phyloP scores from a whole-genome alignment of 2,797 vertebrate species.

The Silurus lanzhouensis region DNA sequence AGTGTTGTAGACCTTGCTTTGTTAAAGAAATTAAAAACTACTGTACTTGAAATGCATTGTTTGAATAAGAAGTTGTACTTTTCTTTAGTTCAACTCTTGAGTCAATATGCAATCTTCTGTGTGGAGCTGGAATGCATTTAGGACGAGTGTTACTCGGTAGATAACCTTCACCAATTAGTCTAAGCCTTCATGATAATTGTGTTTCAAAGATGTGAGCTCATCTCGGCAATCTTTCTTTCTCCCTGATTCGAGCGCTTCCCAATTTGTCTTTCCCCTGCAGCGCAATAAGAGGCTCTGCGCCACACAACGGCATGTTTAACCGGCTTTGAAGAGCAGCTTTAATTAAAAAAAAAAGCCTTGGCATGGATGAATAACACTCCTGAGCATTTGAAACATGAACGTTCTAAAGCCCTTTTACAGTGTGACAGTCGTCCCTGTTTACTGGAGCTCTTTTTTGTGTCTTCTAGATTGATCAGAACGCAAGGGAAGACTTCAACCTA shows the following conservation, averaged over 20 bases:
- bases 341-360: conserved; percentile 51
- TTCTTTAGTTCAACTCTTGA: conserved; percentile 49
- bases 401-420: conserved; percentile 29
- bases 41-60: not conserved
- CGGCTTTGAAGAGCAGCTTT: conserved; percentile 54
- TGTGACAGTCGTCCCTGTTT: conserved; percentile 23
- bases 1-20: no score
- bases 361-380: conserved; percentile 42
- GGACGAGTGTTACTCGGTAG: not conserved
- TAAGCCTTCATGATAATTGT: conserved; percentile 52
- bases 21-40: not conserved
- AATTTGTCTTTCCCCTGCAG: conserved; percentile 30
- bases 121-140: conserved; percentile 15
- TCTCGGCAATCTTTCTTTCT: conserved; percentile 44
- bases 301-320: conserved; percentile 46
- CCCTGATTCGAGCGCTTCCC: conserved; percentile 11
- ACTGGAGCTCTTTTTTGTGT: conserved; percentile 23
- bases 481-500: conserved; percentile 80
- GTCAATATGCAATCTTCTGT: conserved; percentile 41
- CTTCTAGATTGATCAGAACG: conserved; percentile 81
- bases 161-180: conserved; percentile 53
- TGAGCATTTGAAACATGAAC: conserved; percentile 49
- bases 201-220: conserved; percentile 49
- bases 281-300: conserved; percentile 43
- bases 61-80: conserved; percentile 1